These are phyloP conservation scores for Mustela lutreola DNA, from an alignment of 2,113 vertebrate species.

Conservation along the genomic window DNA sequence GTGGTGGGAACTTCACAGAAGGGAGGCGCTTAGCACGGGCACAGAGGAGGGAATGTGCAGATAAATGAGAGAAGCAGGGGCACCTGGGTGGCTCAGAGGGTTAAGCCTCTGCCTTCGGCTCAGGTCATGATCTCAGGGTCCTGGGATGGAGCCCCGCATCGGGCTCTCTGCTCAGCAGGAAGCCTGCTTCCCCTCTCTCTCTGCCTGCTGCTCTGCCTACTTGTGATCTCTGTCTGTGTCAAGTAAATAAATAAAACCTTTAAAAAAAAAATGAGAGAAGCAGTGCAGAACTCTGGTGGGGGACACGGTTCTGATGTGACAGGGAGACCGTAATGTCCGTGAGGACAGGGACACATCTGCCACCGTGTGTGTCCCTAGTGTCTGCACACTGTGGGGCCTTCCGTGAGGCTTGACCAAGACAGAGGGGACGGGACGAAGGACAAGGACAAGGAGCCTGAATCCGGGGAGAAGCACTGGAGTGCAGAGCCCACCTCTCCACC, in stretches of 20 bases:
- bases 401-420: fast-evolving
- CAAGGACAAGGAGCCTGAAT: neutral
- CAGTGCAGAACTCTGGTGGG: neutral
- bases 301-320: no score
- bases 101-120: no score
- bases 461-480: fast-evolving
- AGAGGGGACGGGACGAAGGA: neutral
- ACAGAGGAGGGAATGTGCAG: neutral
- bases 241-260: neutral
- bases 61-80: neutral
- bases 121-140: no score
- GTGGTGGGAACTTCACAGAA: neutral
- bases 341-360: neutral
- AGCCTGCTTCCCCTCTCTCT: no score
- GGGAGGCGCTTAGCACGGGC: neutral
- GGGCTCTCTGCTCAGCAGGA: no score
- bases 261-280: no score
- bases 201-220: no score
- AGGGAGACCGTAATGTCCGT: fast-evolving
- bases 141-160: no score
- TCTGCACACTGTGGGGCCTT: neutral
- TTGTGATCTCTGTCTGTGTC: no score
- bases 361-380: fast-evolving
- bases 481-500: neutral
- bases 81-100: no score